These are phyloP conservation scores for Actias luna DNA, from an alignment of 2,888 invertebrate species.

Conservation along the genomic window DNA sequence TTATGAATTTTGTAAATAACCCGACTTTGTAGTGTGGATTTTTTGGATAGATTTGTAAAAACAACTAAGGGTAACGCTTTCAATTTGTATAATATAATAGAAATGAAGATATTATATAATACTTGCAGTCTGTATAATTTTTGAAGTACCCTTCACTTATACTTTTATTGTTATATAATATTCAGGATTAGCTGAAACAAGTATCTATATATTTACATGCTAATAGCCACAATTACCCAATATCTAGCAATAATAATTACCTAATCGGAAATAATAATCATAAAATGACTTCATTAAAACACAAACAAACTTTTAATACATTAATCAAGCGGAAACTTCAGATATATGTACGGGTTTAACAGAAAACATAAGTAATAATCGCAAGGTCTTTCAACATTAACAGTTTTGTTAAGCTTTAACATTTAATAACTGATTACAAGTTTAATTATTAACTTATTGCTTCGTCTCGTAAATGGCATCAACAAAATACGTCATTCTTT, in stretches of 20 bases:
- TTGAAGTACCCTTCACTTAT: background rate
- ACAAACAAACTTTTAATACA: background rate
- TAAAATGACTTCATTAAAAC: slow-evolving; percentile 1
- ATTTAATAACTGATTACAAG: background rate
- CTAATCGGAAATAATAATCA: slow-evolving; percentile 10
- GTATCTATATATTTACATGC: background rate
- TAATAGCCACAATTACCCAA: background rate
- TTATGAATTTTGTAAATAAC: too few relatives aligned
- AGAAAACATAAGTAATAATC: background rate
- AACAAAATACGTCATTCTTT: background rate
- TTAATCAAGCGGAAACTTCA: slow-evolving; percentile 1
- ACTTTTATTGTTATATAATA: slow-evolving; percentile 3
- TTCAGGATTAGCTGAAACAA: background rate
- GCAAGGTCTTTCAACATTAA: background rate
- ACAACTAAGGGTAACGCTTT: background rate
- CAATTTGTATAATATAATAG: background rate
- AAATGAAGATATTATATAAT: background rate
- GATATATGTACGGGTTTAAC: background rate
- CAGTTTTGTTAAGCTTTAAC: too few relatives aligned
- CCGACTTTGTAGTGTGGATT: too few relatives aligned
- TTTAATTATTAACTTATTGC: background rate
- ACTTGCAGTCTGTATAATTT: background rate
- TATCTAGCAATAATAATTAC: background rate
- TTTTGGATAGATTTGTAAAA: too few relatives aligned
- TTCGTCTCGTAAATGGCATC: background rate